Conservation (phyloP, 2,797 vertebrate genomes). For the Heterohyrax brucei region DNA sequence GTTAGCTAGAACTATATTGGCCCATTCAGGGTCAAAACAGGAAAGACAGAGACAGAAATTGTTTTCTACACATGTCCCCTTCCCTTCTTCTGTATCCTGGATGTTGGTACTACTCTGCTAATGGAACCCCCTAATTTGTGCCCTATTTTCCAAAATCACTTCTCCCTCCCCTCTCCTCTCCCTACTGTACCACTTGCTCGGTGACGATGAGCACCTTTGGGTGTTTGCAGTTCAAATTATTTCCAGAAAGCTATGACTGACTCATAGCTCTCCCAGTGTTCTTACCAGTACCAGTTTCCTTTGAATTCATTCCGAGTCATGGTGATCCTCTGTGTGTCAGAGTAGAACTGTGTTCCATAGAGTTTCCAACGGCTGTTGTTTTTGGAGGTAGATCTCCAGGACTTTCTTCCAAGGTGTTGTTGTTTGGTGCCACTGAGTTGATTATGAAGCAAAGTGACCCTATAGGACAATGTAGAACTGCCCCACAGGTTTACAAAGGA, state of each 20-base stretch:
- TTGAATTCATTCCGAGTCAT: no score
- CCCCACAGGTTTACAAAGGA: no score
- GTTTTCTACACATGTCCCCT: neutral
- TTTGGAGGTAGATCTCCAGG: no score
- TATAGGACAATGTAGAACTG: no score
- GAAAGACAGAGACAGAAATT: neutral
- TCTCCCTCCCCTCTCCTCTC: neutral
- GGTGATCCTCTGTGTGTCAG: no score
- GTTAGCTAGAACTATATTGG: neutral
- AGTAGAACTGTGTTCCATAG: no score
- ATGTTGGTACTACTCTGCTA: neutral
- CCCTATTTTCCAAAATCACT: neutral
- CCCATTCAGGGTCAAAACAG: neutral
- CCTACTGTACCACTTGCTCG: neutral
- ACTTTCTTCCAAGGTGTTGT: no score
- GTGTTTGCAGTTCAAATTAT: neutral
- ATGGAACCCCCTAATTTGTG: neutral
- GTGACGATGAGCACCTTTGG: neutral
- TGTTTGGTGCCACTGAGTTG: no score
- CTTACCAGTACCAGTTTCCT: neutral
- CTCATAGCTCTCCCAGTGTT: neutral
- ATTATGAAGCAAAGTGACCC: no score
- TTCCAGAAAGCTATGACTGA: slow-evolving; percentile 45
- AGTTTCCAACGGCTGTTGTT: no score
- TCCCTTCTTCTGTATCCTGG: neutral